Conservation (phyloP, 2,888 invertebrate genomes). For the Branchellion lobata region DNA sequence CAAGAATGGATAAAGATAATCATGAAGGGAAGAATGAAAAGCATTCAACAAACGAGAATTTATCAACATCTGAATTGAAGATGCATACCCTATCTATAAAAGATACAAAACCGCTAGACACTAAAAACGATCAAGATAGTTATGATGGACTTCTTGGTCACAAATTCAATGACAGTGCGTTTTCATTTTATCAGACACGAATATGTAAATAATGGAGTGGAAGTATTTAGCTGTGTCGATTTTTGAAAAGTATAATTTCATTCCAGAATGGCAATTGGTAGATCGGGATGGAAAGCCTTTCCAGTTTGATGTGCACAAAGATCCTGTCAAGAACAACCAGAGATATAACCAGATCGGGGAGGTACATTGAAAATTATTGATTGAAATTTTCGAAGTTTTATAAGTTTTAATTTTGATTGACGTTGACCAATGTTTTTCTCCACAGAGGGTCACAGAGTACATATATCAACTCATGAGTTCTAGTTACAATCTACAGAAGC, state of each 20-base stretch:
- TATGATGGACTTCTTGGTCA: slow-evolving; percentile 13
- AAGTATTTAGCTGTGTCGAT: too few species aligned
- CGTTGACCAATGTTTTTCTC: slow-evolving; percentile 43
- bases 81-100: too few species aligned
- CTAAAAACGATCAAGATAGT: background rate
- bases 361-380: slow-evolving; percentile 58
- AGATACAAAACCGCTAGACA: too few species aligned
- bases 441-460: slow-evolving; percentile 70
- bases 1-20: background rate
- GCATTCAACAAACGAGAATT: background rate
- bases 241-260: slow-evolving; percentile 6
- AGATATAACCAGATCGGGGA: slow-evolving; percentile 74
- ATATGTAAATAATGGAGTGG: too few species aligned
- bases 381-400: background rate
- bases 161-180: slow-evolving; percentile 30
- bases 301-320: slow-evolving; percentile 69
- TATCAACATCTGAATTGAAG: background rate
- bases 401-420: background rate
- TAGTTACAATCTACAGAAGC: slow-evolving; percentile 66
- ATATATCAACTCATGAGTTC: slow-evolving; percentile 71
- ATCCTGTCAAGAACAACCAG: slow-evolving; percentile 70
- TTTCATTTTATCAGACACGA: too few species aligned
- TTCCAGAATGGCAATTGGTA: slow-evolving; percentile 69
- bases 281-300: slow-evolving; percentile 69
- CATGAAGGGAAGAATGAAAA: background rate